Conservation (phyloP, 2,797 vertebrate genomes). For the Cossypha dichroa region DNA sequence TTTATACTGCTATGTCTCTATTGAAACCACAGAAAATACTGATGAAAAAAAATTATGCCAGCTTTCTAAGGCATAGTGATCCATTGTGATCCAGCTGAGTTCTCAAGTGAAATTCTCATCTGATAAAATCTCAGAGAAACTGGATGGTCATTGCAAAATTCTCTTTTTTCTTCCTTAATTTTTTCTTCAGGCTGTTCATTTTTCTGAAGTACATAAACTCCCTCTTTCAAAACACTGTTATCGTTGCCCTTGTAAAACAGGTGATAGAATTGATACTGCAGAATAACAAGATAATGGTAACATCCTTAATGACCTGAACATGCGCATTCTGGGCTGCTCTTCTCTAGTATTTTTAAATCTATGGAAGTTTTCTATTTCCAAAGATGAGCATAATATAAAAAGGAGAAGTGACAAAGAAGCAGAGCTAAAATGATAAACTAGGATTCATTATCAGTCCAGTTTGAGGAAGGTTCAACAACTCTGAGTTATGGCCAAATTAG, state of each 20-base stretch:
- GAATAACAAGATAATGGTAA: background rate
- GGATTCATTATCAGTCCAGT: background rate
- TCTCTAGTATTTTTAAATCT: background rate
- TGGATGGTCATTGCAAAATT: background rate
- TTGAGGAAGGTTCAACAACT: background rate
- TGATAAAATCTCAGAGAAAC: background rate
- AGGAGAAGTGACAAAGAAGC: background rate
- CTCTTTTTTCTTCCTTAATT: background rate
- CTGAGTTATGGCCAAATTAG: background rate
- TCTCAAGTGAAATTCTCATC: background rate
- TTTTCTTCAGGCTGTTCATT: background rate
- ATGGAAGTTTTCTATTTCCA: background rate
- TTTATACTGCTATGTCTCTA: background rate
- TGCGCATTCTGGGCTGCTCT: background rate
- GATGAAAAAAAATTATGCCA: background rate
- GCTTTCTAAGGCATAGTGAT: background rate
- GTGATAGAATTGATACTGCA: background rate
- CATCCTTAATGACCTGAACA: background rate
- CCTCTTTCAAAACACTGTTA: background rate
- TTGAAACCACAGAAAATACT: background rate
- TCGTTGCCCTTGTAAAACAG: background rate
- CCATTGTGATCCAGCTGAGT: background rate
- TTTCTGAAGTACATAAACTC: background rate
- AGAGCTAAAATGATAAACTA: background rate
- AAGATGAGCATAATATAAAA: background rate